Evolutionary conservation across 2,113 vertebrate genomes (phyloP), one percentile per base, ranked within the genome.

Genomic region (Cephalopholis sonnerati): DNA sequence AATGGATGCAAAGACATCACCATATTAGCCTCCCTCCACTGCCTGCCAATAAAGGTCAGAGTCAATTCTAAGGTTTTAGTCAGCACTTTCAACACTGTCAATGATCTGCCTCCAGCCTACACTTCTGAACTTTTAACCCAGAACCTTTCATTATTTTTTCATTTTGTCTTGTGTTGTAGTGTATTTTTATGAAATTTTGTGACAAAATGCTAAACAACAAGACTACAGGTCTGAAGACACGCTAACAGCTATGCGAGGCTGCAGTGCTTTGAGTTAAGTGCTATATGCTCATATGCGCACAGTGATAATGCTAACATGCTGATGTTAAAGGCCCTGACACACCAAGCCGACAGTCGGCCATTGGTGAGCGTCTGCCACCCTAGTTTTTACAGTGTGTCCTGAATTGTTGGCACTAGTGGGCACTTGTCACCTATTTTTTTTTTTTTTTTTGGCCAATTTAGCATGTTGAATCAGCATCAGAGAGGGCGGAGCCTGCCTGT

Each of bases 31-130:
- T 76, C 9, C 24, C 29, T 68, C 24, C 36, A 63, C 64, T 25
- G 27, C 11, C 57, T 65, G 58, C n/a, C 65, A 50, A 11, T 53
- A 62, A 68, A 46, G 20, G 77, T 74, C 66, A n/a, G 8, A 27
- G 63, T 83, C 41, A 74, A 27, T 63, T 74, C 20, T 20, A 39
- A 80, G 20, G 39, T 80, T 82, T 65, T 32, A 67, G 13, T 68
- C 53, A 29, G 77, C 53, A 74, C 78, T 44, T 83, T 79, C 13
- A 63, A n/a, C 24, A 44, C 36, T 63, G 32, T 74, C 57, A 66
- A 58, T 48, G 29, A 54, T 41, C 27, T 62, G 50, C 77, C 48
- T 73, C 36, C 12, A 51, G 76, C 27, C 48, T 59, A 24, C 51
- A 48, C 50, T 24, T 68, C 41, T 27, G 41, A 77, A 77, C 41